Evolutionary conservation across 1,140 invertebrate species (phyloP).

Genomic region (Danaus melanippus): DNA sequence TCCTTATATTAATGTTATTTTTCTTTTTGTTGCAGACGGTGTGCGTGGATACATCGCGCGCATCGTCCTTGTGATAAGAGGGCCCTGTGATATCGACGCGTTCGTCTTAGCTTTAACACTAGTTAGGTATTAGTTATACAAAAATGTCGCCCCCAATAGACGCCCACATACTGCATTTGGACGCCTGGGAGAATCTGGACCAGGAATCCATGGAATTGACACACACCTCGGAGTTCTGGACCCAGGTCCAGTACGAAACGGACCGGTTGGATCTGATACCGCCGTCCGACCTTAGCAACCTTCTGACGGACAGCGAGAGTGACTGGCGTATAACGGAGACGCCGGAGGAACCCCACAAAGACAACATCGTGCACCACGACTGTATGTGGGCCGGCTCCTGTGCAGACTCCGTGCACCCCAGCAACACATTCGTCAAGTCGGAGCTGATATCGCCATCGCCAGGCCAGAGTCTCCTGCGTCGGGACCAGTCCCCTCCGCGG

Average conservation of each 20-base stretch:
- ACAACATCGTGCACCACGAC: slow-evolving; percentile 65
- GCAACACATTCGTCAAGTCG: slow-evolving; percentile 50
- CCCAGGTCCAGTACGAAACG: slow-evolving; percentile 54
- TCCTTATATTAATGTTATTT: slow-evolving; percentile 20
- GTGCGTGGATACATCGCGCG: slow-evolving; percentile 63
- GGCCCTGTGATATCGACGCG: slow-evolving; percentile 69
- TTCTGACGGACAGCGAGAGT: slow-evolving; percentile 41
- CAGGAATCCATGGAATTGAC: slow-evolving; percentile 49
- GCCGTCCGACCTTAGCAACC: slow-evolving; percentile 35
- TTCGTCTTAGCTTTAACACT: slow-evolving; percentile 70
- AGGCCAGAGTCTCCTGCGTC: slow-evolving; percentile 50
- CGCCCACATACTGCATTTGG: slow-evolving; percentile 43
- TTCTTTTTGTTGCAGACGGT: slow-evolving; percentile 67
- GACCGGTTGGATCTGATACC: slow-evolving; percentile 46
- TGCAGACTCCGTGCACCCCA: slow-evolving; percentile 48
- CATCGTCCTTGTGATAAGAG: slow-evolving; percentile 69
- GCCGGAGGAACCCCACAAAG: slow-evolving; percentile 47
- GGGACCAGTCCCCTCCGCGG: slow-evolving; percentile 43
- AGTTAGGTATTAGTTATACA: slow-evolving; percentile 60
- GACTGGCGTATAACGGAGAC: slow-evolving; percentile 52
- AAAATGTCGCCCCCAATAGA: slow-evolving; percentile 57
- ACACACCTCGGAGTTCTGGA: slow-evolving; percentile 60
- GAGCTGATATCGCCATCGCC: slow-evolving; percentile 41
- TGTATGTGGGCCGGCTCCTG: slow-evolving; percentile 69
- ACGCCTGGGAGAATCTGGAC: slow-evolving; percentile 56